A percentile compares a stretch with the other conserved stretches of the same genome.
phyloP scores from a whole-genome alignment of 2,113 vertebrate species.

The Todiramphus chloris region DNA sequence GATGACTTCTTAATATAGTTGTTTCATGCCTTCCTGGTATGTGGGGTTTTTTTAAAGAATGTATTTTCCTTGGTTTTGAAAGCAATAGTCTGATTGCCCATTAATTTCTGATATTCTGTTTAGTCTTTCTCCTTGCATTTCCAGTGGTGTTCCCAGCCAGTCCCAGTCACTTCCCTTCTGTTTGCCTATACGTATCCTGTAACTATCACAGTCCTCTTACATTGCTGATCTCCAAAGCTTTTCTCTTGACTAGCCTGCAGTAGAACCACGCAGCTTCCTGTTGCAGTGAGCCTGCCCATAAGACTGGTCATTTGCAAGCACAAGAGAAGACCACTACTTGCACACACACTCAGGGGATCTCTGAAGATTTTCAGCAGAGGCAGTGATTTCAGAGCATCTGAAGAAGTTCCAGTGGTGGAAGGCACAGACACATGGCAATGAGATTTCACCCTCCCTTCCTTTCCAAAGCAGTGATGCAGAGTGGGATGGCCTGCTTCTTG shows the following conservation, averaged over 20 bases:
- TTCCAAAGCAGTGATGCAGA: rapidly evolving
- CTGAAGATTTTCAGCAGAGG: not conserved
- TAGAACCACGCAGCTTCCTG: not conserved
- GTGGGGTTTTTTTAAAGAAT: not conserved
- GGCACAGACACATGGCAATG: not conserved
- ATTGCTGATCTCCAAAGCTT: not conserved
- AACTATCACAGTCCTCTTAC: not conserved
- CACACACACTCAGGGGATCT: not conserved
- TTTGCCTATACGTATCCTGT: not conserved
- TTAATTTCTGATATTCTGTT: not conserved
- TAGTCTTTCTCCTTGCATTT: not conserved
- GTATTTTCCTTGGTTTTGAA: not conserved
- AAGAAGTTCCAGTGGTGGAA: not conserved
- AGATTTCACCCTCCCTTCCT: not conserved
- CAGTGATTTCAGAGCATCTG: not conserved
- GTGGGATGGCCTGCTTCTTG: rapidly evolving
- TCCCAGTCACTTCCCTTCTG: not conserved
- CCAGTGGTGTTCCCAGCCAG: not conserved
- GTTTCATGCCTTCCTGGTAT: not conserved
- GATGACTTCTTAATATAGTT: not conserved
- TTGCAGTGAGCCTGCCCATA: not conserved
- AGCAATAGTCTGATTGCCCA: not conserved
- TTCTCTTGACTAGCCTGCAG: not conserved
- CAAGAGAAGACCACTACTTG: not conserved
- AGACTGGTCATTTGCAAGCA: not conserved